Evolutionary conservation across 2,797 vertebrate species (phyloP), one percentile per base, ranked within the genome.

Genomic region (Clarias fuscus): DNA sequence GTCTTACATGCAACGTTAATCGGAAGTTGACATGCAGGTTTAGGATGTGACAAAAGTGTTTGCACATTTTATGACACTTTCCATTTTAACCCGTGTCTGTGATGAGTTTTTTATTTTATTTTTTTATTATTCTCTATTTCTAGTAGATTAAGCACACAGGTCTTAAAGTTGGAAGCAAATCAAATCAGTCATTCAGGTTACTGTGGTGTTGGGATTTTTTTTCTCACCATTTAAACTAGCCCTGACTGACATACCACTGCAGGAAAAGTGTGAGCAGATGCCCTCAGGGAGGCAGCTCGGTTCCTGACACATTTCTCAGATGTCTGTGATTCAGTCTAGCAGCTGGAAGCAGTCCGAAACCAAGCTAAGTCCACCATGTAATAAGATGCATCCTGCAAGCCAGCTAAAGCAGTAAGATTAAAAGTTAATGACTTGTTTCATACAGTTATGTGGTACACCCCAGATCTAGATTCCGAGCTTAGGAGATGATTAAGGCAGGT

Each of bases 311-410:
- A 83, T 90, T 89, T 87, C 87, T 86, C 71, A 84, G 86, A 90
- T 76, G 87, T 82, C 90, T 88, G 84, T 89, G 86, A 90, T 90
- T 88, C 81, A 88, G 76, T 87, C 67, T 87, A 82, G 85, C 84
- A 84, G 86, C 82, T 88, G 86, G 88, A 80, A 86, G 81, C 70
- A 64, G 87, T 88, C 86, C 84, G 76, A 86, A 76, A 73, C 87
- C 82, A 85, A 83, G 15, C 84, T 85, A 75, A 86, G 88, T 85
- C 86, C 86, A 84, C 85, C 79, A 86, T 85, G 72, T 79, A 86
- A 89, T 89, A 83, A 83, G 80, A 89, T 86, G 77, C 78, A 81
- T 84, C 78, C 83, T 85, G 72, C 84, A 77, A 77, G 75, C 73
- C 82, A 85, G 65, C 83, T 61, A 86, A 89, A 88, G 88, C 83